A percentile compares a stretch with the other conserved stretches of the same genome.
These are phyloP conservation scores for Dicyrtomina minuta DNA, from an alignment of 2,888 invertebrate genomes.

Conservation along the genomic window DNA sequence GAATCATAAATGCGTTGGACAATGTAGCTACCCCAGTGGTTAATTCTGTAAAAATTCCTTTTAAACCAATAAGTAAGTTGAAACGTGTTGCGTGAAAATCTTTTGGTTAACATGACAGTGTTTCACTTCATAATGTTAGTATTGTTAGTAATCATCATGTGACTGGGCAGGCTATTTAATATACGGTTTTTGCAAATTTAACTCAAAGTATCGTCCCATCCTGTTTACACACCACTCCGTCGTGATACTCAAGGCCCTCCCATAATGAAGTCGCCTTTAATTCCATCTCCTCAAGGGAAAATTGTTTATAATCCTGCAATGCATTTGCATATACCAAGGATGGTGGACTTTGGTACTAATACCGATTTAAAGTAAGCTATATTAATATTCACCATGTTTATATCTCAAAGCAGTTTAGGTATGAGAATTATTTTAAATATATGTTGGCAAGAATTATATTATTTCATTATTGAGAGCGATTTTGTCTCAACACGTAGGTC, in stretches of 20 bases:
- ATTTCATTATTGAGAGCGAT: too few relatives aligned
- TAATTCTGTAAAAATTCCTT: conserved; percentile 28
- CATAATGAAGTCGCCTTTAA: conserved; percentile 30
- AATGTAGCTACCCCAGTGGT: conserved; percentile 29
- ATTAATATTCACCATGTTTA: neutral
- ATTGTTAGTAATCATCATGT: neutral
- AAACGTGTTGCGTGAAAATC: too few relatives aligned
- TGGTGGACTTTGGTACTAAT: conserved; percentile 32
- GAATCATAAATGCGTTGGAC: conserved; percentile 27
- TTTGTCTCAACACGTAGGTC: too few relatives aligned
- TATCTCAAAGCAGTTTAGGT: neutral
- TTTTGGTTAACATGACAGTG: neutral
- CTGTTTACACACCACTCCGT: conserved; percentile 27
- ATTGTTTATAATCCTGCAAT: conserved; percentile 25
- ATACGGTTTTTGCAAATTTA: too few relatives aligned
- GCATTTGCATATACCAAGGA: conserved; percentile 27
- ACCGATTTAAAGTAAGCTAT: conserved; percentile 31
- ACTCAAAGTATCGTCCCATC: too few relatives aligned
- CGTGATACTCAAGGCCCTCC: conserved; percentile 29
- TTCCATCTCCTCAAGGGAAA: conserved; percentile 24
- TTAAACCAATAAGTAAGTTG: conserved; percentile 24
- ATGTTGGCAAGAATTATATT: too few relatives aligned
- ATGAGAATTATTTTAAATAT: too few relatives aligned
- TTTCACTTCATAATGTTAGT: neutral
- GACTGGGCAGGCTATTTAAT: neutral